Evolutionary conservation across 2,797 vertebrate genomes (phyloP).

Genomic region (Propithecus perrieri): DNA sequence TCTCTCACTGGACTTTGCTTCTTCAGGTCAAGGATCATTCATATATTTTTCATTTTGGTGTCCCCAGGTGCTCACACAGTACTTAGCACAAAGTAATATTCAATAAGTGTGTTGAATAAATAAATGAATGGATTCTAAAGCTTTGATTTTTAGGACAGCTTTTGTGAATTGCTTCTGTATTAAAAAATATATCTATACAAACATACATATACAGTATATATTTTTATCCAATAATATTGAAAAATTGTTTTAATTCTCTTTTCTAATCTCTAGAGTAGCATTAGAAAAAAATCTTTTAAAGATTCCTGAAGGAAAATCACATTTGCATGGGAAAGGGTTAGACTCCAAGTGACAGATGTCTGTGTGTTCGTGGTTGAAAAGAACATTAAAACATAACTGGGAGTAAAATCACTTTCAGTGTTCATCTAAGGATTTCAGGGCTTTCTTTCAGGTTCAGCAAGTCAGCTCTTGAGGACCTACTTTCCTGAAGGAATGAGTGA

Average conservation of each 20-base stretch:
- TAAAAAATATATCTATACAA: neutral
- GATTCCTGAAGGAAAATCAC: slow-evolving; percentile 41
- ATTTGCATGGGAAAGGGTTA: slow-evolving; percentile 38
- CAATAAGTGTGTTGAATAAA: neutral
- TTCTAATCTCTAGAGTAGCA: neutral
- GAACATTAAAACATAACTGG: slow-evolving; percentile 28
- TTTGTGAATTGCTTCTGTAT: slow-evolving; percentile 47
- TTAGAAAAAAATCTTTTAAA: slow-evolving; percentile 42
- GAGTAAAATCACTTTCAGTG: slow-evolving; percentile 12
- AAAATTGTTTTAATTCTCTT: slow-evolving; percentile 26
- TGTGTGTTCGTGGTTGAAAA: neutral
- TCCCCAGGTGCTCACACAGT: neutral
- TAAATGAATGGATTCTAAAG: slow-evolving; percentile 2
- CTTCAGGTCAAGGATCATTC: neutral
- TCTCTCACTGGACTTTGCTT: neutral
- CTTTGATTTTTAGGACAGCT: neutral
- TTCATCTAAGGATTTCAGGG: slow-evolving; percentile 45
- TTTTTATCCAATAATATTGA: slow-evolving; percentile 36
- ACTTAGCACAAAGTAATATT: neutral
- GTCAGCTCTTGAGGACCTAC: slow-evolving; percentile 92
- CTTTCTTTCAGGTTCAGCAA: slow-evolving; percentile 92
- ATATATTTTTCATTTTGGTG: neutral
- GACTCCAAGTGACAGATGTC: neutral
- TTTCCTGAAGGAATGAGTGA: slow-evolving; percentile 99
- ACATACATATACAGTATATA: neutral